Conservation (phyloP, 2,797 vertebrate genomes). For the Tauraco hartlaubi region DNA sequence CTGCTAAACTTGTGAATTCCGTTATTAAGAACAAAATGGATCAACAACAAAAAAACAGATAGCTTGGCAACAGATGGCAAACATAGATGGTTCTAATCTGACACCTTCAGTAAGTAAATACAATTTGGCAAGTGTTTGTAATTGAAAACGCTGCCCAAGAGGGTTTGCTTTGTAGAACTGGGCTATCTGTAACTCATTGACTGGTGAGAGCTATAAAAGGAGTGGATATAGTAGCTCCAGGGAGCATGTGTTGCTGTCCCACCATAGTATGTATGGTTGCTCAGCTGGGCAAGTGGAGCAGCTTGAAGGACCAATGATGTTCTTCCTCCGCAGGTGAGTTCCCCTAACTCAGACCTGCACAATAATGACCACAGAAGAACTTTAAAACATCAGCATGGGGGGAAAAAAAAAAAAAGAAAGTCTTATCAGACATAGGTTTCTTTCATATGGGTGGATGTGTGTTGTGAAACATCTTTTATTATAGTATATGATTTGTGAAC, state of each 20-base stretch:
- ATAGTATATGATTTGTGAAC: not conserved
- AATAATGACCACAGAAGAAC: not conserved
- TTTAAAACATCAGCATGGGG: not conserved
- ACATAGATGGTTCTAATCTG: not conserved
- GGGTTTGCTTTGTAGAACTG: not conserved
- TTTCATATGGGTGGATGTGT: slow-evolving; percentile 3
- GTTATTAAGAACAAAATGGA: not conserved
- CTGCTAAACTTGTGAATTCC: not conserved
- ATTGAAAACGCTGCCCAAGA: not conserved
- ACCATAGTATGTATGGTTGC: not conserved
- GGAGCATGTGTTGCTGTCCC: not conserved
- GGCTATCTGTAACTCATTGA: not conserved
- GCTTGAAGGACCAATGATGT: not conserved
- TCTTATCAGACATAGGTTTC: not conserved
- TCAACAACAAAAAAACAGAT: not conserved
- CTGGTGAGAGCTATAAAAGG: not conserved
- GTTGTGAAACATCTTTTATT: slow-evolving; percentile 46
- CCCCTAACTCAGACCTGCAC: not conserved
- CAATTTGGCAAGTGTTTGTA: not conserved
- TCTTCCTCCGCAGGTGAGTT: not conserved
- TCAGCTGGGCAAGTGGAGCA: not conserved
- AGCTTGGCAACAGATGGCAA: not conserved
- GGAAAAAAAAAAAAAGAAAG: not conserved
- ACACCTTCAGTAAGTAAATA: not conserved
- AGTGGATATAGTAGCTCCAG: not conserved